Percentiles rank a stretch among this genome's conserved stretches.
Conservation (phyloP, 2,797 vertebrate genomes). For the Manis crassicaudata region DNA sequence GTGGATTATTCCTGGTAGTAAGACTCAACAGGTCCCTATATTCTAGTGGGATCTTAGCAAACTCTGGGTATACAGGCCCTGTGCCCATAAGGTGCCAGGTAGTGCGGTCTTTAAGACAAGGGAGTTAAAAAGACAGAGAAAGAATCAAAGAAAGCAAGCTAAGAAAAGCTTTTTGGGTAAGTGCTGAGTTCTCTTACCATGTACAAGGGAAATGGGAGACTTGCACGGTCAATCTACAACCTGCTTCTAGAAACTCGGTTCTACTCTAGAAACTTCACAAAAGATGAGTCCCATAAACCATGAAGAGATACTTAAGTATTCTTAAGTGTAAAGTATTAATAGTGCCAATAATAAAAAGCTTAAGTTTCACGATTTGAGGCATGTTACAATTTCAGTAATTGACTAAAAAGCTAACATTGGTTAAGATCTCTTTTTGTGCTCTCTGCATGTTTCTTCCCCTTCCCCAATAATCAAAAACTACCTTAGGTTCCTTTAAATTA, state of each 20-base stretch:
- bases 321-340: background rate
- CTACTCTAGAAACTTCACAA: background rate
- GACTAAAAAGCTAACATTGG: background rate
- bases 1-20: background rate
- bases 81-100: background rate
- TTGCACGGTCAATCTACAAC: background rate
- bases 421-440: background rate
- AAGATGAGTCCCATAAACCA: background rate
- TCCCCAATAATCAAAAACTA: slow-evolving; percentile 22
- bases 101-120: background rate
- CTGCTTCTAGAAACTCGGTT: background rate
- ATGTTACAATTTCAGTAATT: background rate
- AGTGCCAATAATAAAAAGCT: background rate
- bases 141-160: background rate
- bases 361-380: background rate
- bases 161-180: background rate
- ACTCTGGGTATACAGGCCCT: background rate
- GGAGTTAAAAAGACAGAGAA: background rate
- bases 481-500: background rate
- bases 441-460: background rate
- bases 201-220: background rate
- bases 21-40: background rate
- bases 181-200: background rate
- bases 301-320: background rate
- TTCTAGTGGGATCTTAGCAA: background rate